These are phyloP conservation scores for Crax fasciolata DNA, from an alignment of 2,797 vertebrate genomes.

Conservation along the genomic window DNA sequence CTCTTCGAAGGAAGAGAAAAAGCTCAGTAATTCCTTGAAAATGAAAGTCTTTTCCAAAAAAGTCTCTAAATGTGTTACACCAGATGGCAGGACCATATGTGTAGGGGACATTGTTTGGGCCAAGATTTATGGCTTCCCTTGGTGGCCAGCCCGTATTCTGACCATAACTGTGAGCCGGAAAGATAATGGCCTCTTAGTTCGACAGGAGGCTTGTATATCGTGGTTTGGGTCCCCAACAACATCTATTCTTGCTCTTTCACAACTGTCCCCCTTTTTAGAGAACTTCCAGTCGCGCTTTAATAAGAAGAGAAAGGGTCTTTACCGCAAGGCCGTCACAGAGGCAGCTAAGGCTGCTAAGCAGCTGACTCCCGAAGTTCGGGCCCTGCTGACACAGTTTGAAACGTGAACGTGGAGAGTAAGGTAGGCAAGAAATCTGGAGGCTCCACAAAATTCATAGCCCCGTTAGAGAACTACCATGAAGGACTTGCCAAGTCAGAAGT, in stretches of 20 bases:
- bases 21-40: slow-evolving; percentile 92
- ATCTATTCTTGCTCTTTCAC: slow-evolving; percentile 94
- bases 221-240: slow-evolving; percentile 99
- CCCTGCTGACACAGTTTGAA: slow-evolving; percentile 97
- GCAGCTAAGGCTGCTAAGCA: slow-evolving; percentile 97
- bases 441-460: slow-evolving; percentile 63
- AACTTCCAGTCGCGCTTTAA: slow-evolving; percentile 98
- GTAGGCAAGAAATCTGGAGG: slow-evolving; percentile 84
- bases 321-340: slow-evolving; percentile 97
- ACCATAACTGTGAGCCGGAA: slow-evolving; percentile 93
- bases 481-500: slow-evolving; percentile 62
- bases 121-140: slow-evolving; percentile 98
- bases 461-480: slow-evolving; percentile 62
- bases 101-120: slow-evolving; percentile 99
- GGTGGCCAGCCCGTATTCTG: slow-evolving; percentile 97
- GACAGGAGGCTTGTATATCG: slow-evolving; percentile 95
- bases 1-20: slow-evolving; percentile 89
- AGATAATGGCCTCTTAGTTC: slow-evolving; percentile 92
- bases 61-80: slow-evolving; percentile 93
- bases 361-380: slow-evolving; percentile 96
- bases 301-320: slow-evolving; percentile 98
- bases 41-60: slow-evolving; percentile 95
- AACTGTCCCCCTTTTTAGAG: slow-evolving; percentile 96
- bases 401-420: slow-evolving; percentile 90
- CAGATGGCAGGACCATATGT: slow-evolving; percentile 95